phyloP scores from a whole-genome alignment of 2,888 invertebrate species.

The Sesamia inferens region DNA sequence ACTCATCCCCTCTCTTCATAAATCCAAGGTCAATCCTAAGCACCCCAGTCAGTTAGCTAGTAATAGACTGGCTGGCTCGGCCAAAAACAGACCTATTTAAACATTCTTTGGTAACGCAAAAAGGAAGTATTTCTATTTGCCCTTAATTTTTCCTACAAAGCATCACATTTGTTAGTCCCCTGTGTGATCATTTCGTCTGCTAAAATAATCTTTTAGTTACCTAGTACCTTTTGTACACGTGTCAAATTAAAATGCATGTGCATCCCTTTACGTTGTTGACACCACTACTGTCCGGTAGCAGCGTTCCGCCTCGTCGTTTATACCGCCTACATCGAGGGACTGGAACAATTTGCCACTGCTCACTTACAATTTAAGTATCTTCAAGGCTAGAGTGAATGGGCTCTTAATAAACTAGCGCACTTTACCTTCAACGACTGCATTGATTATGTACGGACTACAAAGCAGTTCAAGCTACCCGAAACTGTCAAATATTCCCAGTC shows the following conservation, averaged over 20 bases:
- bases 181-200: slow-evolving; percentile 16
- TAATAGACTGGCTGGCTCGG: slow-evolving; percentile 65
- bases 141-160: slow-evolving; percentile 47
- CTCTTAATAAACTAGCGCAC: no score
- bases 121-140: slow-evolving; percentile 29
- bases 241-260: slow-evolving; percentile 22
- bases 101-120: slow-evolving; percentile 25
- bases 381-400: no score
- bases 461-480: no score
- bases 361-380: no score
- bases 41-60: slow-evolving; percentile 52
- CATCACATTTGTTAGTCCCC: not conserved
- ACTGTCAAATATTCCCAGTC: no score
- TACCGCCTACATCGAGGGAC: no score
- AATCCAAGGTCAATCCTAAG: slow-evolving; percentile 12
- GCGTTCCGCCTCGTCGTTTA: no score
- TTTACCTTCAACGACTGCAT: no score
- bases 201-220: slow-evolving; percentile 40
- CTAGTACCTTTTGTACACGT: slow-evolving; percentile 40
- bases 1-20: slow-evolving; percentile 22
- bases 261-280: no score
- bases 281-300: no score
- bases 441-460: no score
- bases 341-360: no score
- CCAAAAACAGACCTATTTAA: slow-evolving; percentile 63